Evolutionary conservation across 2,113 vertebrate genomes (phyloP).

Genomic region (Odobenus rosmarus): DNA sequence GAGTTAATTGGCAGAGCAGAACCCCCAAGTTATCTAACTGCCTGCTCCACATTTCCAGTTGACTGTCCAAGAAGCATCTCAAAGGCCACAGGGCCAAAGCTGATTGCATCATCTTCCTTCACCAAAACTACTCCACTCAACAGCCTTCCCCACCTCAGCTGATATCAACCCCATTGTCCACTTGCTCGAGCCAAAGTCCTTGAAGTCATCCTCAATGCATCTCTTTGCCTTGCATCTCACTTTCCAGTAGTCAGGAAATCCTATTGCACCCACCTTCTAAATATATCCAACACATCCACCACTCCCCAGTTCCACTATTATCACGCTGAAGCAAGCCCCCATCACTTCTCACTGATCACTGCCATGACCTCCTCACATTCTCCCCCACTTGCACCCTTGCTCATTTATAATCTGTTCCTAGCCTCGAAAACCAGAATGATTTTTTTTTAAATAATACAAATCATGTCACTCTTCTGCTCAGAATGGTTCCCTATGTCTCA

Average conservation of each 20-base stretch:
- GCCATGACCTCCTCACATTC: neutral
- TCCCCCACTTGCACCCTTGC: neutral
- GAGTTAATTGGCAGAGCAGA: neutral
- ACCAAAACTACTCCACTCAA: neutral
- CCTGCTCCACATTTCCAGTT: no score
- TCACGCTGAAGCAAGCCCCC: neutral
- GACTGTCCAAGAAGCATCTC: neutral
- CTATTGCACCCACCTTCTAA: neutral
- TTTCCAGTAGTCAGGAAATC: neutral
- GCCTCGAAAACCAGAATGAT: neutral
- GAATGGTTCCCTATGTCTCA: neutral
- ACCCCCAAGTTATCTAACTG: neutral
- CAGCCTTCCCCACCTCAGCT: neutral
- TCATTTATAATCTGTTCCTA: neutral
- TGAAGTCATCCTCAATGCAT: neutral
- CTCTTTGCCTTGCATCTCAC: neutral
- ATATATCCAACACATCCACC: neutral
- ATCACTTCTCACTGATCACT: neutral
- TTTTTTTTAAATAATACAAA: neutral
- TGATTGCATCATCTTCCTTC: neutral
- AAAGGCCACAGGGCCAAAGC: neutral
- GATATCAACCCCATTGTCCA: neutral
- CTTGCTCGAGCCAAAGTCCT: neutral
- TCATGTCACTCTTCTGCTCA: neutral
- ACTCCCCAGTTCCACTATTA: neutral